These are phyloP conservation scores for Sphaeramia orbicularis DNA, from an alignment of 2,797 vertebrate species.

Conservation along the genomic window DNA sequence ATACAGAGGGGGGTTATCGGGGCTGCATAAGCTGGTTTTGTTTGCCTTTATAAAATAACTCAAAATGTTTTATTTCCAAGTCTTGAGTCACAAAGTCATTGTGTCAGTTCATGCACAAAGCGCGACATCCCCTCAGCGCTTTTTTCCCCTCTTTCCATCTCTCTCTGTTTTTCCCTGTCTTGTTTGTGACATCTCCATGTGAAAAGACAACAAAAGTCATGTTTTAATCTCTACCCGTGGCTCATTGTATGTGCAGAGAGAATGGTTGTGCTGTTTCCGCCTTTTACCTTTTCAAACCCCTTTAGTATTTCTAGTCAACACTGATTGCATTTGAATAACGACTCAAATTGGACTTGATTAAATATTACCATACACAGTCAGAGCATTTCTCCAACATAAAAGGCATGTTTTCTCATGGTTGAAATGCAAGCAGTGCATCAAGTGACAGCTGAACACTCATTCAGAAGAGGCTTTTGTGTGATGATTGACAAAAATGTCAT, in stretches of 20 bases:
- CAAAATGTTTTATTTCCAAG: conserved; percentile 82
- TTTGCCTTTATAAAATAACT: conserved; percentile 84
- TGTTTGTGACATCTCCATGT: conserved; percentile 87
- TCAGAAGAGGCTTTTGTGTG: conserved; percentile 74
- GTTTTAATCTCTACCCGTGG: conserved; percentile 86
- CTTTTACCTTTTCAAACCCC: conserved; percentile 80
- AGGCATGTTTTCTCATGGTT: conserved; percentile 75
- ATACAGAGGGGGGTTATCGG: conserved; percentile 71
- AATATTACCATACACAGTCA: conserved; percentile 82
- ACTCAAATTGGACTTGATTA: conserved; percentile 84
- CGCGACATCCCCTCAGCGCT: conserved; percentile 78
- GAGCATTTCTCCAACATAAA: conserved; percentile 78
- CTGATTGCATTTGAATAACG: conserved; percentile 84
- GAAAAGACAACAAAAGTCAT: conserved; percentile 89
- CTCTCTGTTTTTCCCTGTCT: conserved; percentile 80
- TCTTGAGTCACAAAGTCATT: conserved; percentile 89
- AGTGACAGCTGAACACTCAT: conserved; percentile 77
- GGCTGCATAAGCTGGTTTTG: conserved; percentile 84
- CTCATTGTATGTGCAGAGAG: conserved; percentile 80
- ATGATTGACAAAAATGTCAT: conserved; percentile 80
- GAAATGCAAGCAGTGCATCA: conserved; percentile 81
- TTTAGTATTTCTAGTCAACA: conserved; percentile 81
- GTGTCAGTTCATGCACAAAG: conserved; percentile 87
- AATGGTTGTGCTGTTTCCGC: conserved; percentile 71
- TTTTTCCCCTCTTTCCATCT: conserved; percentile 63